Evolutionary conservation across 53 echinoderm and acorn worm species (phyloP).

Genomic region (Astropecten irregularis): DNA sequence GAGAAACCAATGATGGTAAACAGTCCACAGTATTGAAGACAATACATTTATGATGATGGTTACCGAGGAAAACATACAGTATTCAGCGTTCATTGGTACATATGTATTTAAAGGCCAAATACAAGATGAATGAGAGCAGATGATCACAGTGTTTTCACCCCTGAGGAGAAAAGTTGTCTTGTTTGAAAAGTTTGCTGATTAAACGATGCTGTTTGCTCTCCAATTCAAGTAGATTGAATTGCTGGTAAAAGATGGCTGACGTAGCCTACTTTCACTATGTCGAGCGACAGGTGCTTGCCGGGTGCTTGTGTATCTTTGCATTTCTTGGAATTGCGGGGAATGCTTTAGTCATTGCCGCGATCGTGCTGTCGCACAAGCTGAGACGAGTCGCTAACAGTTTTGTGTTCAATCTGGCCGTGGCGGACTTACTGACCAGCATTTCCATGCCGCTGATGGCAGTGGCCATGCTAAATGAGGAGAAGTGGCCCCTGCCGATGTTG

Average conservation of each 20-base stretch:
- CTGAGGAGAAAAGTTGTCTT: too few species aligned
- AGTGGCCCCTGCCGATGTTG: constrained; percentile 14
- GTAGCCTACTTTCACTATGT: constrained; percentile 3
- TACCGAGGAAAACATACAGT: too few species aligned
- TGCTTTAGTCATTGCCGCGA: constrained; percentile 13
- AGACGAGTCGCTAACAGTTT: constrained; percentile 14
- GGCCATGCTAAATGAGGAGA: neutral
- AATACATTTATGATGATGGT: too few species aligned
- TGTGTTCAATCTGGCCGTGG: constrained; percentile 25
- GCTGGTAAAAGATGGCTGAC: too few species aligned
- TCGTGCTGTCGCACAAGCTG: constrained; percentile 5
- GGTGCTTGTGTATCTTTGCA: neutral
- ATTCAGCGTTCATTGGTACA: too few species aligned
- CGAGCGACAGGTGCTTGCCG: constrained; percentile 12
- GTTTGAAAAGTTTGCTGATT: too few species aligned
- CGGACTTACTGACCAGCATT: constrained; percentile 17
- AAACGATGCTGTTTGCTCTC: too few species aligned
- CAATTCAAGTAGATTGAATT: too few species aligned
- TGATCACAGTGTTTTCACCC: neutral
- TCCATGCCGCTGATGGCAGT: neutral
- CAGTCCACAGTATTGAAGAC: too few species aligned
- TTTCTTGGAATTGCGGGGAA: constrained; percentile 27
- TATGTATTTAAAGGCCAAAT: too few species aligned
- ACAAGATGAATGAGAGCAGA: too few species aligned
- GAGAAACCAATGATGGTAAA: too few species aligned